Evolutionary conservation across 2,888 invertebrate genomes (phyloP), one percentile per base, ranked within the genome.

Genomic region (Phalera bucephala): DNA sequence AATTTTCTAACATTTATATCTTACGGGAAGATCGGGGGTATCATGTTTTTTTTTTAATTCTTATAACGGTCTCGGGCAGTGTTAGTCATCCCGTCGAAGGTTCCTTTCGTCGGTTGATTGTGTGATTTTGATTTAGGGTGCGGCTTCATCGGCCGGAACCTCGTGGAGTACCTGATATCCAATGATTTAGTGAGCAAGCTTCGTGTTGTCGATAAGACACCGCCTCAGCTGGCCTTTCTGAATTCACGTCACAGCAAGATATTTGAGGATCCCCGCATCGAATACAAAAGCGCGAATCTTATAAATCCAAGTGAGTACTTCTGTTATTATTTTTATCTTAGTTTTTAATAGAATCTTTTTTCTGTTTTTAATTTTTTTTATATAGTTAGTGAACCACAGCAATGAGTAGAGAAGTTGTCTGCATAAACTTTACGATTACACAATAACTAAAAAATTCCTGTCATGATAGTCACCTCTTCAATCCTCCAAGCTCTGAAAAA

Each of bases 121-220:
- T 47, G 48, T 49, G 46, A 31, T 55, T 55, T 46, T 56, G 54
- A 58, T 78, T 53, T 86, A 97, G 97, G 97, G 81, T 97, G 97
- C 86, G 97, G 97, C 64, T 97, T 98, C 85, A 95, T 97, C 75
- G 97, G 97, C 52, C 93, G 97, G 67, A 95, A 97, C 89, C 91
- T 97, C 58, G 94, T 97, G 43, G 92, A 94, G 45, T 95, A 95
- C 85, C 91, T 97, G 70, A 90, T 97, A 53, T 91, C 91, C 46
- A 94, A 96, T 80, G 93, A 95, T 64, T 81, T 96, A 62, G 94
- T 93, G 45, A 93, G 93, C 64, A 91, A 91, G 61, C 90, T 97
- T 48, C 92, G 95, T 53, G 93, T 97, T 30, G 96, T 96, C 39
- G 98, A 98, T 86, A 98, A 98, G 86, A 97, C 97, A 17, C 97